Conservation (phyloP, 2,888 invertebrate species). For the Pegoplata infirma region DNA sequence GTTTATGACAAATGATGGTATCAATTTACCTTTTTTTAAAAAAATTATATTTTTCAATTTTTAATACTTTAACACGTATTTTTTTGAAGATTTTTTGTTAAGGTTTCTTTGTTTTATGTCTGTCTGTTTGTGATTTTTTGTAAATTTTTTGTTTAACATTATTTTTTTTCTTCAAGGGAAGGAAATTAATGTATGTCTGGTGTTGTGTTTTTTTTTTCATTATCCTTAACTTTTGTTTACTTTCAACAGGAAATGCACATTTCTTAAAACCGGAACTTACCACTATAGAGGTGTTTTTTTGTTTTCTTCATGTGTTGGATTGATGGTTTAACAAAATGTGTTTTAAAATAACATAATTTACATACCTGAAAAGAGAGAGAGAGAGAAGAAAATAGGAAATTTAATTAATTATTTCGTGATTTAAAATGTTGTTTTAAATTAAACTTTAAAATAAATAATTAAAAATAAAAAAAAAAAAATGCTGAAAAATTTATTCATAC, state of each 20-base stretch:
- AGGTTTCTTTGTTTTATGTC: not conserved
- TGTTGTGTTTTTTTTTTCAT: conserved; percentile 16
- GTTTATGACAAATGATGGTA: not conserved
- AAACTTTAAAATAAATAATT: conserved; percentile 13
- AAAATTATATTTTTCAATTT: not conserved
- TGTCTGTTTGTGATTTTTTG: not conserved
- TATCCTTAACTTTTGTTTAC: conserved; percentile 16
- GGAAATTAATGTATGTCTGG: not conserved
- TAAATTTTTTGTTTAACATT: too few relatives aligned
- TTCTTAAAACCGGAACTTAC: conserved; percentile 61
- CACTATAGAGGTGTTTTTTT: conserved; percentile 28
- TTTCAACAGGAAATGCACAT: conserved; percentile 44
- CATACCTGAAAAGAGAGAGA: conserved; percentile 57
- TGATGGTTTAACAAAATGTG: not conserved
- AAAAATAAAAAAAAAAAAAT: not conserved
- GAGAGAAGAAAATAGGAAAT: not conserved
- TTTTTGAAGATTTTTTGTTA: not conserved
- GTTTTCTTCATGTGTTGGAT: not conserved
- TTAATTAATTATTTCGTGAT: not conserved
- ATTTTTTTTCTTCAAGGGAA: not conserved
- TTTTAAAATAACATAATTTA: conserved; percentile 9
- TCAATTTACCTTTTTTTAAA: not conserved
- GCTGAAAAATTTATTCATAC: too few relatives aligned
- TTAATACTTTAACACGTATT: conserved; percentile 4
- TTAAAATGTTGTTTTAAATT: not conserved